Evolutionary conservation across 2,113 vertebrate species (phyloP).

Genomic region (Apus apus): DNA sequence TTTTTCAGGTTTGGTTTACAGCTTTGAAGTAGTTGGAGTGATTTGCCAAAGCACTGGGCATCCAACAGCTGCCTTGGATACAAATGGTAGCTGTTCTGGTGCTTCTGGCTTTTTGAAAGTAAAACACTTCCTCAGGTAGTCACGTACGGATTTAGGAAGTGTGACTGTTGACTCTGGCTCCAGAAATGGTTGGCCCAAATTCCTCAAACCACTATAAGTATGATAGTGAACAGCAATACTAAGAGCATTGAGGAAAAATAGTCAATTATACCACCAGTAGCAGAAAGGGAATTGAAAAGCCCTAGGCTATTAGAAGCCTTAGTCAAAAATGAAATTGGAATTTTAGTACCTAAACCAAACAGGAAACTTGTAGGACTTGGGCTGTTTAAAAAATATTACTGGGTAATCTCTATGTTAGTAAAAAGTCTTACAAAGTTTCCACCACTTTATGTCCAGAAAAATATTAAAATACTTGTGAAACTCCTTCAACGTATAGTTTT

Average conservation of each 20-base stretch:
- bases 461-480: neutral
- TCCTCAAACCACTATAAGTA: neutral
- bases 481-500: neutral
- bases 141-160: neutral
- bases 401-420: neutral
- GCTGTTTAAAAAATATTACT: neutral
- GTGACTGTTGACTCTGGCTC: neutral
- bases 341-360: neutral
- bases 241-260: neutral
- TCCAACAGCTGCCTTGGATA: neutral
- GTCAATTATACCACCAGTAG: neutral
- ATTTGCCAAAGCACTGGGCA: neutral
- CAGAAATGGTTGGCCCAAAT: neutral
- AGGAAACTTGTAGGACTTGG: neutral
- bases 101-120: neutral
- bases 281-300: neutral
- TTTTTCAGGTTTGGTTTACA: slow-evolving; percentile 21
- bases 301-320: neutral
- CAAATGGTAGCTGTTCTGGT: neutral
- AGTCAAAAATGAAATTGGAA: neutral
- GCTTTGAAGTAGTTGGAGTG: neutral
- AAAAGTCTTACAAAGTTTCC: neutral
- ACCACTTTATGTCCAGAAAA: neutral
- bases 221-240: neutral
- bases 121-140: neutral